A percentile compares a stretch with the other conserved stretches of the same genome.
phyloP scores from a whole-genome alignment of 1,140 invertebrate species.

The Zaprionus camerounensis region DNA sequence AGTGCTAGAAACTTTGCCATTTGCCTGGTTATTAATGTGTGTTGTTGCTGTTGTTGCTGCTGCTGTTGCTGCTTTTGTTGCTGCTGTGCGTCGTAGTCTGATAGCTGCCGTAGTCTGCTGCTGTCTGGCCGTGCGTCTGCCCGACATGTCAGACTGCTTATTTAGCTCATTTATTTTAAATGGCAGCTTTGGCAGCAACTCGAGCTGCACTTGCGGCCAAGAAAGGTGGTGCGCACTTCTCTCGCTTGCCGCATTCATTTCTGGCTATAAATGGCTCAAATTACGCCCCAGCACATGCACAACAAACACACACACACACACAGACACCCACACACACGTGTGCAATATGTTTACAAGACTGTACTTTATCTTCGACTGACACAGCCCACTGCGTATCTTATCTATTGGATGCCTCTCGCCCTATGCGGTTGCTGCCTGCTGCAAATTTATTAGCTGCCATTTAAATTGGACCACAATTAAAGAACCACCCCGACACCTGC shows the following conservation, averaged over 20 bases:
- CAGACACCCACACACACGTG: constrained; percentile 21
- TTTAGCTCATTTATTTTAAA: constrained; percentile 82
- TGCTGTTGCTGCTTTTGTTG: constrained; percentile 19
- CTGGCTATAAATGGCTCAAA: constrained; percentile 64
- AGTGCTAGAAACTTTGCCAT: constrained; percentile 61
- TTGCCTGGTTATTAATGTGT: constrained; percentile 73
- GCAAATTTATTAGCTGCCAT: constrained; percentile 61
- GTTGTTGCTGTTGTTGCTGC: constrained; percentile 33
- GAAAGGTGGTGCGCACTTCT: constrained; percentile 22
- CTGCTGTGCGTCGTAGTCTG: background rate
- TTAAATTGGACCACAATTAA: constrained; percentile 53
- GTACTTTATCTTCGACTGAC: constrained; percentile 36
- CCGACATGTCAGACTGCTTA: constrained; percentile 73
- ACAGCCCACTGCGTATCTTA: constrained; percentile 45
- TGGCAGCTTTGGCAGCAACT: constrained; percentile 62
- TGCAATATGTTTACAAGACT: constrained; percentile 36
- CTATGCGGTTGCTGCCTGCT: constrained; percentile 43
- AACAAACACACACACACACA: constrained; percentile 40
- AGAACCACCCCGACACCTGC: constrained; percentile 13
- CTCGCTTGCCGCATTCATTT: constrained; percentile 63
- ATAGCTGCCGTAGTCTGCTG: constrained; percentile 16
- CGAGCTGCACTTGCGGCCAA: constrained; percentile 71
- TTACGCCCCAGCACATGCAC: constrained; percentile 43
- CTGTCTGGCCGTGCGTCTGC: constrained; percentile 31
- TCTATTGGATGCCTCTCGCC: constrained; percentile 28